Conservation (phyloP, 2,113 vertebrate genomes). For the Blennius ocellaris region DNA sequence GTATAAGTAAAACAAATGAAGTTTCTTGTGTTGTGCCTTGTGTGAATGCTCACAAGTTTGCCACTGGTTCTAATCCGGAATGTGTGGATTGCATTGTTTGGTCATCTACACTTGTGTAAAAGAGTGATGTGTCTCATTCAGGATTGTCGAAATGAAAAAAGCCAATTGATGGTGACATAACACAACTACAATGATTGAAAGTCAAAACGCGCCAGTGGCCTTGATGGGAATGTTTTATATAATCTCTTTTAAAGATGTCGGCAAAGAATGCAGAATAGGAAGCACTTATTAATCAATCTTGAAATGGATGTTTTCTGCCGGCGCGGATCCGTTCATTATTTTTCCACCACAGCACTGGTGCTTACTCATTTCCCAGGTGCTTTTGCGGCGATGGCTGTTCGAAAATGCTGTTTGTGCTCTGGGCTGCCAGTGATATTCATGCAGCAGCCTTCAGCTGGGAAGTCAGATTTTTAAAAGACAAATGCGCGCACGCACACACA, state of each 20-base stretch:
- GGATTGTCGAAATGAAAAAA: not conserved
- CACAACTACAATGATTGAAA: not conserved
- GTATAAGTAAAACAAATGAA: no score
- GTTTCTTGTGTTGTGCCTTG: no score
- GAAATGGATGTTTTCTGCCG: not conserved
- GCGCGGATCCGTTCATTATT: not conserved
- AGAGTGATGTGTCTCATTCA: not conserved
- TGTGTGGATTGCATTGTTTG: not conserved
- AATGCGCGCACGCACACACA: conserved; percentile 1
- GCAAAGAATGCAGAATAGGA: not conserved
- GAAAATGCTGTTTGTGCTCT: conserved; percentile 47
- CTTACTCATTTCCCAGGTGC: conserved; percentile 24
- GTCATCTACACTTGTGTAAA: not conserved
- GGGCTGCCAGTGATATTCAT: conserved; percentile 47
- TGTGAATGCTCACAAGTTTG: no score
- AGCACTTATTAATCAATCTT: not conserved
- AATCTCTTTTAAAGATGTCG: not conserved
- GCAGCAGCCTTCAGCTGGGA: conserved; percentile 37
- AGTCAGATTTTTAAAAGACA: conserved; percentile 8
- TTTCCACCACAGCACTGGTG: conserved; percentile 6
- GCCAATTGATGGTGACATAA: not conserved
- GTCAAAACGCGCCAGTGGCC: not conserved
- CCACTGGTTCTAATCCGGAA: not conserved
- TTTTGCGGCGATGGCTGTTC: conserved; percentile 43
- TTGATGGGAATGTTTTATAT: not conserved